A percentile compares a stretch with the other conserved stretches of the same genome.
Conservation (phyloP, 2,888 invertebrate genomes). For the Phasia obesa region DNA sequence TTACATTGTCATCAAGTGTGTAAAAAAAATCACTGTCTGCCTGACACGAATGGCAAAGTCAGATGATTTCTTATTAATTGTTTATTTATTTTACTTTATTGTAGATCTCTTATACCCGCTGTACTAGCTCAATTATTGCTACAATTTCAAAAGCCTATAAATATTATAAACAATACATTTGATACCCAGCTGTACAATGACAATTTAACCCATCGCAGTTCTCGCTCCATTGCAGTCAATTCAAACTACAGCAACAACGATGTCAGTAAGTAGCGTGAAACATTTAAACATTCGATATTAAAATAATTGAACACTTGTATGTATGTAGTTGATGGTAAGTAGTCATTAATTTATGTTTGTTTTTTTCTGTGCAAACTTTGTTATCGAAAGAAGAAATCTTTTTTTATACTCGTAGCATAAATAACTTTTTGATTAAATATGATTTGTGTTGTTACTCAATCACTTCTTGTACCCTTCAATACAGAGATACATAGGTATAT, state of each 20-base stretch:
- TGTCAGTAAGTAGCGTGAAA: conserved; percentile 45
- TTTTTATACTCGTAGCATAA: too few relatives aligned
- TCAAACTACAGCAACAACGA: conserved; percentile 52
- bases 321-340: too few relatives aligned
- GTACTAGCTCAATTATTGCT: conserved; percentile 81
- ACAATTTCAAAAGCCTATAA: conserved; percentile 78
- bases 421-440: too few relatives aligned
- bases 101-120: conserved; percentile 81
- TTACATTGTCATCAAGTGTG: conserved; percentile 80
- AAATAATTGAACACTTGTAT: conserved; percentile 13
- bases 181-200: conserved; percentile 21
- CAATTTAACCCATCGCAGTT: conserved; percentile 72
- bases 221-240: conserved; percentile 72
- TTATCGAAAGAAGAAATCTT: too few relatives aligned
- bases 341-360: conserved; percentile 3
- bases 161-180: conserved; percentile 38
- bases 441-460: too few relatives aligned
- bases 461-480: too few relatives aligned
- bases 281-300: conserved; percentile 16
- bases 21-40: neutral
- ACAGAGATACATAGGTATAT: too few relatives aligned
- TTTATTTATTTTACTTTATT: conserved; percentile 52
- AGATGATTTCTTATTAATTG: conserved; percentile 26
- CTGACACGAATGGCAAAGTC: neutral
- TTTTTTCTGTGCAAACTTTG: too few relatives aligned